Percentiles rank a stretch among this genome's conserved stretches.
Evolutionary conservation across 2,888 invertebrate species (phyloP).

Genomic region (Trichogramma dendrolimi): DNA sequence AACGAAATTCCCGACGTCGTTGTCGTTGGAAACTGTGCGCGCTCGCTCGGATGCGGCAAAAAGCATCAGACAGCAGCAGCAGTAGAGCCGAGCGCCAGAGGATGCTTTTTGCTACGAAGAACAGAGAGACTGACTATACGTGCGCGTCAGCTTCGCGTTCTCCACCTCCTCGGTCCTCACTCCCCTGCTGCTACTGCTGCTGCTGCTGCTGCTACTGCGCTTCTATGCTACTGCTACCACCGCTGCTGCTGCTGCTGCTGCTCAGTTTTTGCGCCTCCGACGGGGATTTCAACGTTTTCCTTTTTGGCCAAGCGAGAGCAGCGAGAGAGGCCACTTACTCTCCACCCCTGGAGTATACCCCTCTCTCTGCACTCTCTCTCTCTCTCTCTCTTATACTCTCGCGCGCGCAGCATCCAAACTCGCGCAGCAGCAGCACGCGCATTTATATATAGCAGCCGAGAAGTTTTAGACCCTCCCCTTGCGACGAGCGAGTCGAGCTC

Average conservation of each 20-base stretch:
- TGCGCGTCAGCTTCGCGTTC: conserved; percentile 45
- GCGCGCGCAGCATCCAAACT: neutral
- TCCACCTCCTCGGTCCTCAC: conserved; percentile 18
- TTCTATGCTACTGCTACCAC: neutral
- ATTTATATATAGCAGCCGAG: no score
- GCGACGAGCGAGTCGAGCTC: no score
- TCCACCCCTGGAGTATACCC: neutral
- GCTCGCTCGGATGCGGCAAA: conserved; percentile 45
- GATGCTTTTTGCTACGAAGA: conserved; percentile 47
- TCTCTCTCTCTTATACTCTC: conserved; percentile 5
- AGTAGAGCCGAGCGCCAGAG: no score
- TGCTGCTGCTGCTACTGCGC: conserved; percentile 1
- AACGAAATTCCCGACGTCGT: conserved; percentile 35
- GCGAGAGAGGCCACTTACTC: neutral
- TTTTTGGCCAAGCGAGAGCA: neutral
- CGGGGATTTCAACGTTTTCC: conserved; percentile 11
- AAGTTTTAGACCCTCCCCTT: no score
- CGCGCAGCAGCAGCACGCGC: no score
- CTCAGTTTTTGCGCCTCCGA: conserved; percentile 24
- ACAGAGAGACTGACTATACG: neutral
- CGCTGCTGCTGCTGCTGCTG: conserved; percentile 3
- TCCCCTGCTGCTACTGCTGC: conserved; percentile 6
- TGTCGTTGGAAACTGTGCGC: conserved; percentile 49
- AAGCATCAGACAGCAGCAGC: conserved; percentile 51
- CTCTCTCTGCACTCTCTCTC: neutral